Conservation (phyloP, 2,113 vertebrate species). For the Eptatretus burgeri region DNA sequence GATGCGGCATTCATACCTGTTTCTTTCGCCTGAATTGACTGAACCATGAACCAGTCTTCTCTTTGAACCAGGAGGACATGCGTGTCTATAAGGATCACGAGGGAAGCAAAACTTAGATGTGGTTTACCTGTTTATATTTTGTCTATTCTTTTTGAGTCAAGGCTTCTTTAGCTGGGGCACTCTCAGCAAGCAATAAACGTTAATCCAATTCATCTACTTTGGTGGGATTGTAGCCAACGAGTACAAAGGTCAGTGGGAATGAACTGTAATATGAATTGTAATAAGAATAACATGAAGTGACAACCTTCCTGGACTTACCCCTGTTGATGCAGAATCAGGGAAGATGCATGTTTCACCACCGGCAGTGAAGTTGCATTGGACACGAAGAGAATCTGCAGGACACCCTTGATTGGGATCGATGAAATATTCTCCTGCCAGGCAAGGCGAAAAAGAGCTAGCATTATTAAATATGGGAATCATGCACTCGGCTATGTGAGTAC, state of each 20-base stretch:
- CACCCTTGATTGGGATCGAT: slow-evolving; percentile 83
- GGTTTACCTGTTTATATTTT: neutral
- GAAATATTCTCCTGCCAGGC: slow-evolving; percentile 48
- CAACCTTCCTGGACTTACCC: slow-evolving; percentile 19
- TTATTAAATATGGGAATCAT: too few species aligned
- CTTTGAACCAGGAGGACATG: slow-evolving; percentile 45
- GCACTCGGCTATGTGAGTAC: too few species aligned
- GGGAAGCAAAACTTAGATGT: neutral
- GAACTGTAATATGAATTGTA: too few species aligned
- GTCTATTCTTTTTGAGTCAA: too few species aligned
- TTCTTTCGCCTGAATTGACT: slow-evolving; percentile 47
- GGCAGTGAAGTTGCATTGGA: slow-evolving; percentile 64
- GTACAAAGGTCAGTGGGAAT: too few species aligned
- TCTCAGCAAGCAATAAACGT: too few species aligned
- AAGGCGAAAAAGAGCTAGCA: neutral
- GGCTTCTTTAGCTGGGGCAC: too few species aligned
- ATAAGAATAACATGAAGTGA: too few species aligned
- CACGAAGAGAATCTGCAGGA: slow-evolving; percentile 34
- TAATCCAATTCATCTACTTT: too few species aligned
- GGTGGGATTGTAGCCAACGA: too few species aligned
- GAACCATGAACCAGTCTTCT: slow-evolving; percentile 53
- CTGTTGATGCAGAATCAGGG: slow-evolving; percentile 42
- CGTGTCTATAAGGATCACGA: slow-evolving; percentile 26
- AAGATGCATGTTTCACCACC: slow-evolving; percentile 53
- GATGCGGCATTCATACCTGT: slow-evolving; percentile 24